Base-by-base conservation (phyloP, 2,888 invertebrate species). In the Dione juno region DNA sequence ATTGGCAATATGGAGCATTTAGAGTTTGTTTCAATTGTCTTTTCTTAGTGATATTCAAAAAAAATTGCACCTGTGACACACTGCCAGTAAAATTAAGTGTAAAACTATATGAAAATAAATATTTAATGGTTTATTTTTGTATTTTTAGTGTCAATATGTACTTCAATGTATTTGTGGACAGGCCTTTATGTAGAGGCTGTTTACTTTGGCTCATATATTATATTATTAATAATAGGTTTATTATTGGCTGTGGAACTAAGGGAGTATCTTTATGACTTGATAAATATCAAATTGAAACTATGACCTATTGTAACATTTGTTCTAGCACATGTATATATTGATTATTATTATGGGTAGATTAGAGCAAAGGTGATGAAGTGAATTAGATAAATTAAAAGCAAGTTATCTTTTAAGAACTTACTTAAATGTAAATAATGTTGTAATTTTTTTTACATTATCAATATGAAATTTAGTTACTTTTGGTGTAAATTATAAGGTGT, bases 361-460 rank as follows among this genome's bases (percentile, higher is more conserved):
- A 81, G 81, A 80, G 82, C 82, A 82, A 76, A 79, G 83, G 84
- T 85, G 85, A 84, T 86, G 80, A 84, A 85, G 81, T 82, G 81
- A 80, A 79, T 85, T 85, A 77, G 79, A 80, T 73, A 79, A 82
- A 77, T 79, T 74, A 16, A 67, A 68, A 75, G 76, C 78, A 79
- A 78, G 75, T 77, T 80, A 77, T 77, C 71, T 70, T 28, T 74
- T 53, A 77, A 73, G 84, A 79, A 84, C 83, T 85, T 85, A 82
- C 80, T 69, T 69, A 61, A 41, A 65, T 58, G 58, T 66, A 59
- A 58, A 67, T 67, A 69, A 67, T 59, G 59, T 69, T 70, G 67
- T 74, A 59, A 70, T 74, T 70, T 61, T 73, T 70, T 76, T 67
- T 73, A 72, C 64, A 71, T 69, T 70, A 69, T 71, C 70, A 59